Evolutionary conservation across 2,113 vertebrate genomes (phyloP).

Genomic region (Tichodroma muraria): DNA sequence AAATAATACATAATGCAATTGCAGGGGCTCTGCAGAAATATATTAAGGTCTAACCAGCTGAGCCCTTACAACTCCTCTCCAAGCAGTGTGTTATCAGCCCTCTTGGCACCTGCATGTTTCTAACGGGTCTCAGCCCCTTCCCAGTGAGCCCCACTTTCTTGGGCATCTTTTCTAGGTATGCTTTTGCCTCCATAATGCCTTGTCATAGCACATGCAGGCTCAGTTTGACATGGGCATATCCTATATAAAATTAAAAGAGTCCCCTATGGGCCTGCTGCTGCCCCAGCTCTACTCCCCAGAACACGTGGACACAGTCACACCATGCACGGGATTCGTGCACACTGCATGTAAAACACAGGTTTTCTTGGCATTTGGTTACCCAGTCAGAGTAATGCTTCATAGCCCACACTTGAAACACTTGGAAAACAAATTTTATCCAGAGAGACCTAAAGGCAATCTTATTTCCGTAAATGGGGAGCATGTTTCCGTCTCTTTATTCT

Average conservation of each 20-base stretch:
- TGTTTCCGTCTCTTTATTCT: not conserved
- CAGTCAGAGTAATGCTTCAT: not conserved
- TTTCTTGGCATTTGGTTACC: not conserved
- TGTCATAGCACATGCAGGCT: fast-evolving
- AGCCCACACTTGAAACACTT: not conserved
- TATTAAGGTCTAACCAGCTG: not conserved
- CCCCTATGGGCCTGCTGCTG: not conserved
- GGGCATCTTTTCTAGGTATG: not conserved
- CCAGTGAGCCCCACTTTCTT: not conserved
- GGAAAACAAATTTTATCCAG: not conserved
- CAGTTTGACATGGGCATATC: not conserved
- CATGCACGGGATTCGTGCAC: not conserved
- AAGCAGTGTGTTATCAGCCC: not conserved
- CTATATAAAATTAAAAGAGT: not conserved
- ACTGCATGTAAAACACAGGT: not conserved
- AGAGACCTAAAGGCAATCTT: not conserved
- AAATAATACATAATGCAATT: not conserved
- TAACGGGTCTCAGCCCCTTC: not conserved
- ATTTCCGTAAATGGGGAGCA: not conserved
- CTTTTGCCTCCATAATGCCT: not conserved
- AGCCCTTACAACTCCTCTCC: not conserved
- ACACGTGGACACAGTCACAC: not conserved
- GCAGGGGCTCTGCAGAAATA: not conserved
- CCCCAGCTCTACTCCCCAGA: not conserved
- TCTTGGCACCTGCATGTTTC: not conserved